These are phyloP conservation scores for Delia radicum DNA, from an alignment of 1,140 invertebrate genomes.

Conservation along the genomic window DNA sequence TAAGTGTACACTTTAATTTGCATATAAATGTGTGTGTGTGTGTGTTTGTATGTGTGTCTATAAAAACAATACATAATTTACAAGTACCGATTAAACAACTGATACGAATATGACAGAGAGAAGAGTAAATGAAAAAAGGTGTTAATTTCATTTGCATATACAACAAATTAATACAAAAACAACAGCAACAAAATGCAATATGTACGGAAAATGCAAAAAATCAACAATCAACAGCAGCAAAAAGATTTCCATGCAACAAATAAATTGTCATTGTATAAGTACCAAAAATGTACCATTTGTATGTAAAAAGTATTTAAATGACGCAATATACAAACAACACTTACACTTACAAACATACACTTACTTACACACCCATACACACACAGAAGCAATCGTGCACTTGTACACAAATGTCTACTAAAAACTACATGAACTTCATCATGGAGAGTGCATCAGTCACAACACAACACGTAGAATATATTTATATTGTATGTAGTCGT, in stretches of 20 bases:
- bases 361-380: not conserved
- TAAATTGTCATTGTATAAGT: conserved; percentile 1
- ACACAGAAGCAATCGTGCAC: not conserved
- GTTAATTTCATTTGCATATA: conserved; percentile 21
- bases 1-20: too few species aligned
- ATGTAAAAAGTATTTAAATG: conserved; percentile 1
- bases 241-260: not conserved
- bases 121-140: not conserved
- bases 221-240: not conserved
- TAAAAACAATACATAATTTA: not conserved
- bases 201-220: not conserved
- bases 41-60: not conserved
- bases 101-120: not conserved
- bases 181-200: not conserved
- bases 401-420: not conserved
- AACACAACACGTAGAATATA: not conserved
- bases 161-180: conserved; percentile 17
- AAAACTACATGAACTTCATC: conserved; percentile 14
- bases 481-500: too few species aligned
- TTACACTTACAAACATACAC: not conserved
- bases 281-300: not conserved
- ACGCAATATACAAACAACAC: not conserved
- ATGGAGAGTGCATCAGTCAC: conserved; percentile 21
- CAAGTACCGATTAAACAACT: not conserved
- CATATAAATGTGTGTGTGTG: not conserved